Evolutionary conservation across 2,888 invertebrate species (phyloP).

Genomic region (Sinotaia quadrata): DNA sequence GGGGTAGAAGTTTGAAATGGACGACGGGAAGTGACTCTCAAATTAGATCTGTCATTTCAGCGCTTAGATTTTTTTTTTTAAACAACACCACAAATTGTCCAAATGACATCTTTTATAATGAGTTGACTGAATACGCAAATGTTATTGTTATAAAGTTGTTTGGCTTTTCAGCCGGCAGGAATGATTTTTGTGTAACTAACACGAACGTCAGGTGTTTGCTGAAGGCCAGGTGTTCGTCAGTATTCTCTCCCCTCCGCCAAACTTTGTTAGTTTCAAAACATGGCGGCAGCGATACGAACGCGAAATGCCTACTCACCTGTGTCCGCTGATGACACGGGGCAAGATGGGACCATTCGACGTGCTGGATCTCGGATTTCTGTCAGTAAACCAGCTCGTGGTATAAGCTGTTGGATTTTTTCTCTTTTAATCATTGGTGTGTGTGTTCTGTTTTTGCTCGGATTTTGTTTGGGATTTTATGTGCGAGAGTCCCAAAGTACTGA

Average conservation of each 20-base stretch:
- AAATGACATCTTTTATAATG: too few relatives aligned
- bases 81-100: too few relatives aligned
- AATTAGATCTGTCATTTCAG: too few relatives aligned
- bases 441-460: slow-evolving; percentile 53
- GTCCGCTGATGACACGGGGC: slow-evolving; percentile 21
- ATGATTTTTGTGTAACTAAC: too few relatives aligned
- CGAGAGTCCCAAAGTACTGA: slow-evolving; percentile 49
- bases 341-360: slow-evolving; percentile 6
- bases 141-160: too few relatives aligned
- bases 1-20: too few relatives aligned
- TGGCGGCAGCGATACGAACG: slow-evolving; percentile 23
- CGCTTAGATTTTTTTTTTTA: too few relatives aligned
- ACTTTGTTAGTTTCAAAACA: slow-evolving; percentile 15
- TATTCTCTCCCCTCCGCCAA: slow-evolving; percentile 18
- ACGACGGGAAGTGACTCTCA: too few relatives aligned
- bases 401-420: slow-evolving; percentile 50
- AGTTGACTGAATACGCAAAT: too few relatives aligned
- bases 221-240: too few relatives aligned
- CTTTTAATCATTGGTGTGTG: slow-evolving; percentile 46
- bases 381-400: slow-evolving; percentile 39
- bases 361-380: slow-evolving; percentile 15
- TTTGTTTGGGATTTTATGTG: slow-evolving; percentile 56
- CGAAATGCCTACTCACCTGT: slow-evolving; percentile 22
- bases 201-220: too few relatives aligned
- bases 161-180: too few relatives aligned